A percentile compares a stretch with the other conserved stretches of the same genome.
phyloP scores from a whole-genome alignment of 1,140 invertebrate genomes.

The Metaphire vulgaris region DNA sequence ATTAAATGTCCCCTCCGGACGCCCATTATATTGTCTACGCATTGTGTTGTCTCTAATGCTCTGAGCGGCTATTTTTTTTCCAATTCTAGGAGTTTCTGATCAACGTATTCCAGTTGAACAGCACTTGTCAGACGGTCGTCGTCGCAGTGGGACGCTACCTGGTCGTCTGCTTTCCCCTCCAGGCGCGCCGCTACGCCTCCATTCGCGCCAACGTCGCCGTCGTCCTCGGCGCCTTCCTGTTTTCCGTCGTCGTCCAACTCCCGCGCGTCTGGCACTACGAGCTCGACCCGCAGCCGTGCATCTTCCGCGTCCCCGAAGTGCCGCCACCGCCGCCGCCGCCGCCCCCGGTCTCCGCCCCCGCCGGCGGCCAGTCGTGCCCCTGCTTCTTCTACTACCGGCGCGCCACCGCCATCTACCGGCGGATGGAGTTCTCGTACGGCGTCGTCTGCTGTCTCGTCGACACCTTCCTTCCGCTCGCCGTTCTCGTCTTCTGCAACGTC shows the following conservation, averaged over 20 bases:
- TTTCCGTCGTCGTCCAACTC: not conserved
- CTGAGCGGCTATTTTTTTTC: too few relatives aligned
- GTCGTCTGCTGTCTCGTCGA: not conserved
- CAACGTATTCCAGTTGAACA: not conserved
- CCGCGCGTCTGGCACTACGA: constrained; percentile 4
- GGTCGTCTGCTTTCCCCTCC: constrained; percentile 18
- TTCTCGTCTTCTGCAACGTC: constrained; percentile 46
- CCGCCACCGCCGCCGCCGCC: too few relatives aligned
- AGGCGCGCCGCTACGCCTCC: not conserved
- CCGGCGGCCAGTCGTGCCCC: not conserved
- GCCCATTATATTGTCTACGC: too few relatives aligned
- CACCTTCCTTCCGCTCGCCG: constrained; percentile 35
- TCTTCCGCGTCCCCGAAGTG: not conserved
- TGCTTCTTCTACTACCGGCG: not conserved
- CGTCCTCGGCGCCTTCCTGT: not conserved
- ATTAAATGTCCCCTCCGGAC: too few relatives aligned
- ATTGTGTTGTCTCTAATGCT: too few relatives aligned
- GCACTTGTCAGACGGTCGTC: constrained; percentile 10
- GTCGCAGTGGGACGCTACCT: constrained; percentile 13
- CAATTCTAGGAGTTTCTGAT: not conserved
- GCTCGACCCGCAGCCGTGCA: not conserved
- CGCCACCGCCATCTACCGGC: not conserved
- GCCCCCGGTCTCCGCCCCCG: too few relatives aligned
- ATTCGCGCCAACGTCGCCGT: not conserved
- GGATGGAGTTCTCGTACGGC: not conserved